Percentiles rank a stretch among this genome's conserved stretches.
These are phyloP conservation scores for Diuraphis noxia DNA, from an alignment of 1,140 invertebrate genomes.

Conservation along the genomic window DNA sequence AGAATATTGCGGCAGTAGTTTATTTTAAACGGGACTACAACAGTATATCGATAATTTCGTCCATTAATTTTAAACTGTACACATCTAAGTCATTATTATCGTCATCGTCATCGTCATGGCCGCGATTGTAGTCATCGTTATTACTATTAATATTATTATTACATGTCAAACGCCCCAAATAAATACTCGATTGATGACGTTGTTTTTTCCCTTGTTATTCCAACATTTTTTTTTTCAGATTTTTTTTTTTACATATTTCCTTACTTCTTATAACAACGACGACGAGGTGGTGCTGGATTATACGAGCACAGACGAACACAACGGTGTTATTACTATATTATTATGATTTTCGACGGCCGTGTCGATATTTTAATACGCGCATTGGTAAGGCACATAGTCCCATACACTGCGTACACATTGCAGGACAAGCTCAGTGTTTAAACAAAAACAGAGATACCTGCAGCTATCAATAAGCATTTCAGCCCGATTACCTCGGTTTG, in stretches of 20 bases:
- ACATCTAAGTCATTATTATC: not conserved
- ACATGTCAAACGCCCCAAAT: conserved; percentile 12
- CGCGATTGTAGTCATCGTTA: not conserved
- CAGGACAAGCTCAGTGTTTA: no score
- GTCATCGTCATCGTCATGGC: not conserved
- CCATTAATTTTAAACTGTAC: not conserved
- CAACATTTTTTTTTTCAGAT: not conserved
- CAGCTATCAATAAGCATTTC: no score
- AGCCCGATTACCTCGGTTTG: no score
- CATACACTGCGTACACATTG: no score
- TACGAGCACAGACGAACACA: not conserved
- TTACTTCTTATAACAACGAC: not conserved
- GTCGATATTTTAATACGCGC: not conserved
- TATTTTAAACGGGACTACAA: not conserved
- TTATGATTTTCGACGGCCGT: not conserved
- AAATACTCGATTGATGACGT: conserved; percentile 25
- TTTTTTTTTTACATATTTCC: not conserved
- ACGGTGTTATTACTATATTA: not conserved
- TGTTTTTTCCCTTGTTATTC: not conserved
- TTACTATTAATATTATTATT: conserved; percentile 1
- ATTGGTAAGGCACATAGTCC: no score
- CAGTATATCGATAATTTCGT: not conserved
- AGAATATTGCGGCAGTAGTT: not conserved
- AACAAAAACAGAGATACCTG: no score
- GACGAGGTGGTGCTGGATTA: not conserved